Evolutionary conservation across 2,113 vertebrate genomes (phyloP), one percentile per base, ranked within the genome.

Genomic region (Leuciscus idus): DNA sequence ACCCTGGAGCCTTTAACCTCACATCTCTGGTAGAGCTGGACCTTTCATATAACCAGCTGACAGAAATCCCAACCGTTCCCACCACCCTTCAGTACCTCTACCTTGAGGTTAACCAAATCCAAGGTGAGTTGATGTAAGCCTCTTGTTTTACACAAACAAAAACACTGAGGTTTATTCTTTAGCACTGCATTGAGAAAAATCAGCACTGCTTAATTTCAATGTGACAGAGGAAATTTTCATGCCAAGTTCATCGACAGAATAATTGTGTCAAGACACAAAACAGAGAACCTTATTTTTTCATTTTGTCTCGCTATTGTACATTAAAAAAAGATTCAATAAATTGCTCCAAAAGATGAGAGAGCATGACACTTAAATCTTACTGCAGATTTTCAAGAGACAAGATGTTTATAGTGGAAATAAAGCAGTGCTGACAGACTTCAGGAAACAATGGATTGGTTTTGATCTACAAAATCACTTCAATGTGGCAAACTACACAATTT

Each of bases 11-110:
- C 59, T 95, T 95, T 89, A 96, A 94, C 81, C 36, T 91, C 46
- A 92, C 94, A 88, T 92, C 93, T 75, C 87, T 96, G 84, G 90
- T 95, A 85, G 95, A 96, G 90, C 89, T 95, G 84, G 95, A 95
- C 80, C 92, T 96, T 46, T 94, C 95, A n/a, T 94, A 94, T 78
- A 96, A 95, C 90, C 91, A 91, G 84, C 92, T 95, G 10, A 93
- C 78, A 2, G 83, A 84, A 57, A 91, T 92, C 74, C 94, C 95
- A 48, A 79, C 87, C 0, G 94, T 95, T 23, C 93, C 94, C 46
- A 90, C 66, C 83, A 94, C 90, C 1, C 92, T 96, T 77, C 93
- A 93, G 89, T 92, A 95, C 85, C 94, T 95, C 33, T 95, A 95
- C 89, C 90, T 96, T 85, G 93, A 95, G 84, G 94, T 94, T 85